Evolutionary conservation across 2,797 vertebrate genomes (phyloP).

Genomic region (Mormyrus hasselquistii): DNA sequence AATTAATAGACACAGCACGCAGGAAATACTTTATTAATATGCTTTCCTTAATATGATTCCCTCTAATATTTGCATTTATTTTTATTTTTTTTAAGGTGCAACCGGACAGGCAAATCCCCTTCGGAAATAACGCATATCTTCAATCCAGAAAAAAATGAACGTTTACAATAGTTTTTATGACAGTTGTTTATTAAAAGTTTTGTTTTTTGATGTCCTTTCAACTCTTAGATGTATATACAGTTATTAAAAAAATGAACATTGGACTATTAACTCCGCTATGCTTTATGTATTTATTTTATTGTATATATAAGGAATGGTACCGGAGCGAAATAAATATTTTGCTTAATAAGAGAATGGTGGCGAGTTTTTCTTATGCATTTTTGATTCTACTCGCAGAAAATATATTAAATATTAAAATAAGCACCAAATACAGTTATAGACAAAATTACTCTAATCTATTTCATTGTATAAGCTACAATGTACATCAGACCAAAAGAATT

Average conservation of each 20-base stretch:
- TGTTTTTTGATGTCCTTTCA: constrained; percentile 32
- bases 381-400: neutral
- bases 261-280: constrained; percentile 37
- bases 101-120: constrained; percentile 1
- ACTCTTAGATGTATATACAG: constrained; percentile 25
- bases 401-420: neutral
- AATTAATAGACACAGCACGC: neutral
- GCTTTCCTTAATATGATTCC: neutral
- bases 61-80: neutral
- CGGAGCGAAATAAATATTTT: constrained; percentile 59
- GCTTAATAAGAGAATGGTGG: constrained; percentile 40
- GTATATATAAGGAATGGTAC: constrained; percentile 37
- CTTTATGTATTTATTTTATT: constrained; percentile 51
- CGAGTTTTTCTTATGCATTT: constrained; percentile 14
- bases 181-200: constrained; percentile 19
- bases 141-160: constrained; percentile 24
- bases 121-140: constrained; percentile 21
- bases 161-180: constrained; percentile 31
- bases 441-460: neutral
- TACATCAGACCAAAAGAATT: neutral
- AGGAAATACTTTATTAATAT: neutral
- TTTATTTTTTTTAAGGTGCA: constrained; percentile 26
- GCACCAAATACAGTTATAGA: neutral
- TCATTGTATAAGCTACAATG: neutral
- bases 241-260: constrained; percentile 17